Base-by-base conservation (phyloP, 2,113 vertebrate species). In the Monarcha castaneiventris region DNA sequence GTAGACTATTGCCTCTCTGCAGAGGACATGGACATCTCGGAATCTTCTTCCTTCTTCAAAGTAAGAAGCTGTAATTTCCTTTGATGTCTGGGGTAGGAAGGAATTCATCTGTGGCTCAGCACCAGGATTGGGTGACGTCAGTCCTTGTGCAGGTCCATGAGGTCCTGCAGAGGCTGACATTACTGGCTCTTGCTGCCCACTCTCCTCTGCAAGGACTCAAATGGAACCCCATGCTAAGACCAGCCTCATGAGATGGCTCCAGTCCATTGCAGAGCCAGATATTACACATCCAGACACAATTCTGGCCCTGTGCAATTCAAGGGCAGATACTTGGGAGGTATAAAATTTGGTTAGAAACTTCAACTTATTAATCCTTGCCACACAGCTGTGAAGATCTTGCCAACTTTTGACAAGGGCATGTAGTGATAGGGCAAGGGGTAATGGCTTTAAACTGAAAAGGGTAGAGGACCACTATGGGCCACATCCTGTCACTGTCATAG, bases 11-110 rank as follows among this genome's bases (percentile, higher is more conserved):
- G 79, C 83, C 32, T 91, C 67, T 51, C 59, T 56, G 69, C 43
- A 39, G 54, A 91, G 54, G 69, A 90, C 56, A 4, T 10, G 18
- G 51, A 51, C 48, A 37, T 71, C 67, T 86, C 11, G 2, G 61
- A 86, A 30, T 54, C 82, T 62, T 84, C 43, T 72, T 78, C 14
- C 23, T 74, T 66, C 52, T 95, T 54, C 78, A 89, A 58, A 84
- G 73, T 84, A 83, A 84, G 94, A 95, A 92, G 71, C 72, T 73
- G 21, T 44, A 35, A 85, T 66, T 91, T 59, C 26, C 61, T 95
- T 94, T 73, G 68, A 61, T 92, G 69, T 52, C 66, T 84, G 39
- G 1, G 3, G 16, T 30, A 68, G 46, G 48, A 91, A 59, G 48
- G 30, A 91, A 77, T 55, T 44, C 0, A 2, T 43, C 22, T 1